Evolutionary conservation across 2,113 vertebrate genomes (phyloP).

Genomic region (Smithornis capensis): DNA sequence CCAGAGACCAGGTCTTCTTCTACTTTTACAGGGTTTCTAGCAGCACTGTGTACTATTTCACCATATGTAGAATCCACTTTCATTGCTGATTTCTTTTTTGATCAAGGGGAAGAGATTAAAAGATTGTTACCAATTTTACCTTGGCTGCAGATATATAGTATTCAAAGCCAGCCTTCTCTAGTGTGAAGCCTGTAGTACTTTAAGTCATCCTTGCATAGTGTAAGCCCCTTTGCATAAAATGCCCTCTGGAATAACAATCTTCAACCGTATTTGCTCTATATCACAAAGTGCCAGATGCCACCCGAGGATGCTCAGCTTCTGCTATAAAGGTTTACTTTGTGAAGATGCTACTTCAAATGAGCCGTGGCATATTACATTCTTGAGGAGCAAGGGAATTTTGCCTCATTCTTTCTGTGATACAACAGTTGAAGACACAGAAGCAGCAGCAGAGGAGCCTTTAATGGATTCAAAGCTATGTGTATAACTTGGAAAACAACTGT

Average conservation of each 20-base stretch:
- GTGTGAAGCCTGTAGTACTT: conserved; percentile 6
- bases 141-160: conserved; percentile 21
- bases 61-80: background rate
- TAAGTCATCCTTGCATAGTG: conserved; percentile 21
- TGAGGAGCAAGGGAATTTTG: conserved; percentile 1
- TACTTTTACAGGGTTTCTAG: background rate
- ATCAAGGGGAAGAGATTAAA: background rate
- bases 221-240: conserved; percentile 12
- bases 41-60: background rate
- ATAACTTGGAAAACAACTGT: conserved; percentile 53
- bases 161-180: conserved; percentile 36
- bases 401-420: background rate
- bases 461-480: conserved; percentile 17
- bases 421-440: conserved; percentile 15
- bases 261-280: background rate
- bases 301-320: conserved; percentile 5
- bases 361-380: conserved; percentile 31
- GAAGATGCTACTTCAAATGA: conserved; percentile 56
- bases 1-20: background rate
- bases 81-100: background rate
- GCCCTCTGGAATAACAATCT: background rate
- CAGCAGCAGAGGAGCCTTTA: conserved; percentile 1
- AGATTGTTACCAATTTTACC: background rate
- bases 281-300: conserved; percentile 51
- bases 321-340: conserved; percentile 43